Conservation (phyloP, 2,888 invertebrate genomes). For the Pogonocherus hispidulus region DNA sequence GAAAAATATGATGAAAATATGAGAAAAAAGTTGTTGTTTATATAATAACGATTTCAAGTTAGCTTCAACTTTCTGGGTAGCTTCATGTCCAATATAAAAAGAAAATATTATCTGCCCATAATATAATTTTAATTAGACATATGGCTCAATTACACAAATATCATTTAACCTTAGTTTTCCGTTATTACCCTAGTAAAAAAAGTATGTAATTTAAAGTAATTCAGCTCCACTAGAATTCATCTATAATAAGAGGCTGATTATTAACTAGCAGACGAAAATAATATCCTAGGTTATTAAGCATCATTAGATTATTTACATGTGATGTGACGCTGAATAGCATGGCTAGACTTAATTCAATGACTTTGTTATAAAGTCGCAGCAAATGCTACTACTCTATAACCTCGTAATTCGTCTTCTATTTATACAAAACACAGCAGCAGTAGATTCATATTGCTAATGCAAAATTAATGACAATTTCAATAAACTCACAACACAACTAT, state of each 20-base stretch:
- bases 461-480: constrained; percentile 33
- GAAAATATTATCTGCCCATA: no score
- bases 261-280: constrained; percentile 24
- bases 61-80: no score
- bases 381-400: constrained; percentile 10
- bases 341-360: constrained; percentile 26
- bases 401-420: constrained; percentile 21
- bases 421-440: constrained; percentile 23
- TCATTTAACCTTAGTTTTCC: neutral
- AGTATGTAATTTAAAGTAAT: neutral
- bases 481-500: constrained; percentile 20
- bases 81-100: no score
- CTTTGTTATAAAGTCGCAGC: constrained; percentile 16
- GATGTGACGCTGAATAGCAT: constrained; percentile 16
- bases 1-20: no score
- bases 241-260: constrained; percentile 11
- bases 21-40: no score
- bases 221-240: neutral
- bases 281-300: constrained; percentile 15
- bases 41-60: no score
- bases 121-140: no score
- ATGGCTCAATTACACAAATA: neutral
- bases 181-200: neutral
- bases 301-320: constrained; percentile 27
- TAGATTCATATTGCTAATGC: constrained; percentile 29